A percentile compares a stretch with the other conserved stretches of the same genome.
Evolutionary conservation across 2,888 invertebrate species (phyloP).

Genomic region (Toxonevra muliebris): DNA sequence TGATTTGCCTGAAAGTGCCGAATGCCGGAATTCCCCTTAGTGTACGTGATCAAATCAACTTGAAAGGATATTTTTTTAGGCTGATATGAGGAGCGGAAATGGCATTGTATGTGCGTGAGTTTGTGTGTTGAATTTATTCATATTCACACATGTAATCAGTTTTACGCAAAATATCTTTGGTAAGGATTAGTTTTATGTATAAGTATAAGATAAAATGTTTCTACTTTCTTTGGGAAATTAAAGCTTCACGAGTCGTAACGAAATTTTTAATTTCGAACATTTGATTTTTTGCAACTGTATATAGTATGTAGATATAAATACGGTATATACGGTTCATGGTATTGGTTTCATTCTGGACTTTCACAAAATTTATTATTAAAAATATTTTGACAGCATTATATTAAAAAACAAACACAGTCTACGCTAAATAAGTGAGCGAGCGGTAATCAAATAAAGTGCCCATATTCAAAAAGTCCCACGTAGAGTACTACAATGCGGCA

Average conservation of each 20-base stretch:
- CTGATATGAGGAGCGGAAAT: background rate
- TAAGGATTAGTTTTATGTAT: too few species aligned
- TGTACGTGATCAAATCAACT: conserved; percentile 66
- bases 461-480: conserved; percentile 28
- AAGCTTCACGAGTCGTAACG: too few species aligned
- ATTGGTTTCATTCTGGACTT: background rate
- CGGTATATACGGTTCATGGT: too few species aligned
- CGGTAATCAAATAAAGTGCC: conserved; percentile 41
- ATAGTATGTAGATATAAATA: too few species aligned
- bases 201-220: too few species aligned
- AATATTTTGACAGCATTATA: conserved; percentile 61
- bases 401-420: conserved; percentile 45
- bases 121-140: conserved; percentile 51
- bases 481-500: conserved; percentile 57
- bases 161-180: background rate
- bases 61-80: conserved; percentile 55
- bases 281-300: too few species aligned
- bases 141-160: conserved; percentile 48
- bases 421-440: conserved; percentile 12
- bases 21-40: conserved; percentile 26
- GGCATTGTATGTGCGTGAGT: background rate
- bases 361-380: conserved; percentile 51
- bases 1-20: conserved; percentile 20
- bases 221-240: too few species aligned
- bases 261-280: too few species aligned